phyloP scores from a whole-genome alignment of 2,797 vertebrate species.

The Okamejei kenojei region DNA sequence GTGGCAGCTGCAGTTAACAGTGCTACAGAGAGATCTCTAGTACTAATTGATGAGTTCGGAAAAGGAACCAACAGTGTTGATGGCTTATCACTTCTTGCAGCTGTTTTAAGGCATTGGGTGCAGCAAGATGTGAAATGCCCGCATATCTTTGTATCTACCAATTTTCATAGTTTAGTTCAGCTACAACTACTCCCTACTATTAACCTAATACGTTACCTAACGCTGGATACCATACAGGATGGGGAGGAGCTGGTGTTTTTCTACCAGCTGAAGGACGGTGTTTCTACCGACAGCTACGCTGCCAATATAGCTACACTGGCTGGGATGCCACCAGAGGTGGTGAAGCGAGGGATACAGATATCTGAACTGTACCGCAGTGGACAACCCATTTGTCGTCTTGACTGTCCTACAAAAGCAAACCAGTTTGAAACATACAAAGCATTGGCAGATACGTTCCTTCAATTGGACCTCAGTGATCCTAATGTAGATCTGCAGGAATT shows the following conservation, averaged over 20 bases:
- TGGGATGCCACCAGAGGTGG: constrained; percentile 70
- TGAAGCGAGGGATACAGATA: constrained; percentile 75
- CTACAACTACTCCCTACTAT: constrained; percentile 73
- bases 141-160: constrained; percentile 81
- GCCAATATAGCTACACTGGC: constrained; percentile 85
- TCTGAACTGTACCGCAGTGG: constrained; percentile 68
- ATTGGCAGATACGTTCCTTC: constrained; percentile 76
- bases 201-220: constrained; percentile 72
- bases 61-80: constrained; percentile 96
- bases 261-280: constrained; percentile 82
- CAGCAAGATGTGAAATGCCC: constrained; percentile 66
- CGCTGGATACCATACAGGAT: constrained; percentile 85
- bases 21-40: constrained; percentile 78
- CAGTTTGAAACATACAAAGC: constrained; percentile 61
- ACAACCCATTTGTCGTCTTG: constrained; percentile 60
- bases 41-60: constrained; percentile 95
- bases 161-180: constrained; percentile 87
- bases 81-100: constrained; percentile 81
- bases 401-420: constrained; percentile 58
- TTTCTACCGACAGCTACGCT: constrained; percentile 79
- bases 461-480: constrained; percentile 74
- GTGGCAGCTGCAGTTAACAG: constrained; percentile 84
- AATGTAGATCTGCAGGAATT: constrained; percentile 67
- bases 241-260: constrained; percentile 85
- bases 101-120: constrained; percentile 79